Conservation (phyloP, 2,797 vertebrate species). For the Amniataba percoides region DNA sequence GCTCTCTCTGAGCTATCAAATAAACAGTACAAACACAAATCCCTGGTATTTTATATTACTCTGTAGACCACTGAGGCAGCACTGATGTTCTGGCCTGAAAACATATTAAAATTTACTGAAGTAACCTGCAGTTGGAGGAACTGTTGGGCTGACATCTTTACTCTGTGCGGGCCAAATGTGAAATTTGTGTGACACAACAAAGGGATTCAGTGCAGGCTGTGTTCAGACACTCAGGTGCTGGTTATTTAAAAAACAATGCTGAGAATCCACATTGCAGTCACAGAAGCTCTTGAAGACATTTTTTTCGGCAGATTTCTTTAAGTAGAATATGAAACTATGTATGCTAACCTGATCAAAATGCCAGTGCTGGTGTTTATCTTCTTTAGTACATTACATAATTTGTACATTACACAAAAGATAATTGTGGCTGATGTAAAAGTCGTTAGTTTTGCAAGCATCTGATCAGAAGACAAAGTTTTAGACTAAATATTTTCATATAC, state of each 20-base stretch:
- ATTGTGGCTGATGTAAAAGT: background rate
- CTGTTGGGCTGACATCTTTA: background rate
- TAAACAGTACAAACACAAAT: constrained; percentile 11
- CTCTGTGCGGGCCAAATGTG: constrained; percentile 13
- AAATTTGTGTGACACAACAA: background rate
- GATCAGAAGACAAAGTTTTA: background rate
- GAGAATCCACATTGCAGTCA: background rate
- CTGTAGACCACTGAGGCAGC: constrained; percentile 6
- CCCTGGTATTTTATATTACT: constrained; percentile 9
- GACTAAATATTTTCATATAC: background rate
- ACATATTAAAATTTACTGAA: constrained; percentile 23
- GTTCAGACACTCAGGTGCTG: constrained; percentile 17
- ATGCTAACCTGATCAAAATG: background rate
- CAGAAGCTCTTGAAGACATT: background rate
- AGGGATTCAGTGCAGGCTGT: constrained; percentile 1
- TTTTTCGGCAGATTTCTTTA: background rate
- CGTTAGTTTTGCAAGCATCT: background rate
- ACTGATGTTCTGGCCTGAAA: constrained; percentile 27
- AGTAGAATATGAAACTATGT: background rate
- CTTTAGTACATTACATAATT: background rate
- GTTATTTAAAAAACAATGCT: constrained; percentile 15
- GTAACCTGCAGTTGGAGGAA: constrained; percentile 1
- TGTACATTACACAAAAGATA: background rate
- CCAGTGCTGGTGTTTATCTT: background rate
- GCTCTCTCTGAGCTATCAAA: constrained; percentile 19